Evolutionary conservation across 2,797 vertebrate genomes (phyloP), one percentile per base, ranked within the genome.

Genomic region (Crax fasciolata): DNA sequence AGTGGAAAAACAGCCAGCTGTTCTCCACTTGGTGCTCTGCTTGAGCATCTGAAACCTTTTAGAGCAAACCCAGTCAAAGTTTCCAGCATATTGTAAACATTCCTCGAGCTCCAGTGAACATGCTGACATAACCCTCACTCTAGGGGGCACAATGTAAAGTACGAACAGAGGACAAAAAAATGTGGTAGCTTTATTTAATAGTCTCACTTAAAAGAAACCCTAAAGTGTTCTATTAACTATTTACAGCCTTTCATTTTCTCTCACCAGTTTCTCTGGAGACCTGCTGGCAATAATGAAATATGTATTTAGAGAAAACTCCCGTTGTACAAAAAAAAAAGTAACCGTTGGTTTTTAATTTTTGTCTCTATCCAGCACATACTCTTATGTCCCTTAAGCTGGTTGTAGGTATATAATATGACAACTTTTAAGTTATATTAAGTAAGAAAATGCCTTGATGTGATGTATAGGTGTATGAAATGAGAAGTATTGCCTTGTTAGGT

Each of bases 21-120:
- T 94, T 97, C 95, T 91, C 89, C 96, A 90, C 97, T 97, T 77
- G 79, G 89, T 96, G 73, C 85, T 95, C 49, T 87, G 76, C 44
- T 83, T 43, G 91, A 97, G 96, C 98, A 98, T 98, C 97, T 98
- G 98, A 97, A 98, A 98, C 95, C 96, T 95, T 97, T 98, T 97
- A 97, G 90, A 93, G 84, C 82, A 66, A 85, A 94, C 62, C 68
- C 94, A 93, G 95, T 97, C 97, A 96, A 84, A 97, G 95, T 97
- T 97, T 97, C 96, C 96, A 96, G 89, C 93, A 87, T 95, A 95
- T 94, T 97, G 96, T 97, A 95, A 97, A 97, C 97, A 98, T 98
- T 97, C 97, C 96, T 96, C 46, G 61, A 94, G 93, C 96, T 91
- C 75, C 67, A 71, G 95, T 62, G 92, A 97, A 67, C 91, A 83